These are phyloP conservation scores for Monomorium pharaonis DNA, from an alignment of 1,140 invertebrate genomes.

Conservation along the genomic window DNA sequence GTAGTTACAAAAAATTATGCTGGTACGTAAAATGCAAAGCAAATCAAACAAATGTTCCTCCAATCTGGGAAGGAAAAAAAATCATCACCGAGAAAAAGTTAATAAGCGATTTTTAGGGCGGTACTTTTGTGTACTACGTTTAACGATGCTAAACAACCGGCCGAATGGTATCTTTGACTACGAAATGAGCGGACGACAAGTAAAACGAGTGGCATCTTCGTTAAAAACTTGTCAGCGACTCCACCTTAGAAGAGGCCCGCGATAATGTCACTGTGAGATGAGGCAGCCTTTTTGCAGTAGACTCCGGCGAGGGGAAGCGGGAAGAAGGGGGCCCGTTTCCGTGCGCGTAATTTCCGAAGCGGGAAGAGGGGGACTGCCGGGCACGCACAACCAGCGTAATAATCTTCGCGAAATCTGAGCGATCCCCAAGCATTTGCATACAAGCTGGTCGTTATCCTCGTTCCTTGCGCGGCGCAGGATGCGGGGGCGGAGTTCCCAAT, in stretches of 20 bases:
- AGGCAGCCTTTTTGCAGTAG: neutral
- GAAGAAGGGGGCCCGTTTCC: neutral
- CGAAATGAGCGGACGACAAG: conserved; percentile 17
- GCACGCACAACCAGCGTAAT: conserved; percentile 57
- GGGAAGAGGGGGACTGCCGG: neutral
- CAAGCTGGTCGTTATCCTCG: conserved; percentile 62
- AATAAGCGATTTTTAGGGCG: conserved; percentile 3
- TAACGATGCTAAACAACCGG: neutral
- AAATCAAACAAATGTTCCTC: neutral
- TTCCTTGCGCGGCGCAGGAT: neutral
- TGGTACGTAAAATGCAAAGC: neutral
- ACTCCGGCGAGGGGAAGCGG: neutral
- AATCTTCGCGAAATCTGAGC: conserved; percentile 61
- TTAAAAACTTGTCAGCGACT: conserved; percentile 69
- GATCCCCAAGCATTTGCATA: conserved; percentile 66
- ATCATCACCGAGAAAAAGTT: neutral
- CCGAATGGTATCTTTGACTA: neutral
- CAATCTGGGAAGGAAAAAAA: neutral
- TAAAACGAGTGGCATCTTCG: neutral
- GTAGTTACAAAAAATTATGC: neutral
- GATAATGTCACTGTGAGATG: conserved; percentile 55
- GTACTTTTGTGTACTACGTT: neutral
- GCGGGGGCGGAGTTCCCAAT: conserved; percentile 70
- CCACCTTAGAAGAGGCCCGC: neutral
- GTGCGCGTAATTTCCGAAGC: conserved; percentile 50